Evolutionary conservation across 1,140 invertebrate genomes (phyloP).

Genomic region (Drosophila jambulina): DNA sequence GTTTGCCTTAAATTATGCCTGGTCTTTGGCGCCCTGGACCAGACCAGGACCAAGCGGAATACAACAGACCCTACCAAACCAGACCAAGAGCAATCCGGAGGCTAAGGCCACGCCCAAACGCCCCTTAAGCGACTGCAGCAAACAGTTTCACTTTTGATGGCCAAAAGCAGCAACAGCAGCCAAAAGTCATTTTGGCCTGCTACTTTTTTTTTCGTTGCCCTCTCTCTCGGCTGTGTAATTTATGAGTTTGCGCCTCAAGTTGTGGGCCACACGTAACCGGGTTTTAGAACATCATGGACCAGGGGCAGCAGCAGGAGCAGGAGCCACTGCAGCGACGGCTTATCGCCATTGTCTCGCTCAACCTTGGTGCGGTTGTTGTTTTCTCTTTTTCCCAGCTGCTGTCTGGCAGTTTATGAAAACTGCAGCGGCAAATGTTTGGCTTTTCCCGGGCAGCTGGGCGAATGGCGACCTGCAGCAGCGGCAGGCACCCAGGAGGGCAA

Average conservation of each 20-base stretch:
- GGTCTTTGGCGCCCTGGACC: conserved; percentile 51
- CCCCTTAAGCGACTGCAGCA: conserved; percentile 71
- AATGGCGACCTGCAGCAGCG: conserved; percentile 20
- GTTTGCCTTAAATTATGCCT: conserved; percentile 73
- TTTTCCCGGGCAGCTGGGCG: conserved; percentile 6
- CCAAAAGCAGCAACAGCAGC: conserved; percentile 55
- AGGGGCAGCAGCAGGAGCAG: conserved; percentile 1
- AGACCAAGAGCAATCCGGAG: conserved; percentile 7
- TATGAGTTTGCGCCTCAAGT: conserved; percentile 82
- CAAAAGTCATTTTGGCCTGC: conserved; percentile 72
- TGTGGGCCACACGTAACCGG: conserved; percentile 59
- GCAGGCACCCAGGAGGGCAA: conserved; percentile 70
- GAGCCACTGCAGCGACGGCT: conserved; percentile 57
- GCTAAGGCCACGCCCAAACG: conserved; percentile 60
- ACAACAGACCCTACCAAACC: neutral
- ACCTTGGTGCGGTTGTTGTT: conserved; percentile 30
- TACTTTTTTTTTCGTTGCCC: conserved; percentile 20
- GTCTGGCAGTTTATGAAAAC: conserved; percentile 77
- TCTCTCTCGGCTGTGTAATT: conserved; percentile 56
- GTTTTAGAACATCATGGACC: conserved; percentile 16
- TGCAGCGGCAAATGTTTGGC: conserved; percentile 71
- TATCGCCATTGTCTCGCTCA: conserved; percentile 74
- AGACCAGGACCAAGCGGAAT: neutral
- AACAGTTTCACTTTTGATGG: conserved; percentile 74
- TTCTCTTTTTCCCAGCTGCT: conserved; percentile 29